Evolutionary conservation across 2,113 vertebrate genomes (phyloP), one percentile per base, ranked within the genome.

Genomic region (Okapia johnstoni): DNA sequence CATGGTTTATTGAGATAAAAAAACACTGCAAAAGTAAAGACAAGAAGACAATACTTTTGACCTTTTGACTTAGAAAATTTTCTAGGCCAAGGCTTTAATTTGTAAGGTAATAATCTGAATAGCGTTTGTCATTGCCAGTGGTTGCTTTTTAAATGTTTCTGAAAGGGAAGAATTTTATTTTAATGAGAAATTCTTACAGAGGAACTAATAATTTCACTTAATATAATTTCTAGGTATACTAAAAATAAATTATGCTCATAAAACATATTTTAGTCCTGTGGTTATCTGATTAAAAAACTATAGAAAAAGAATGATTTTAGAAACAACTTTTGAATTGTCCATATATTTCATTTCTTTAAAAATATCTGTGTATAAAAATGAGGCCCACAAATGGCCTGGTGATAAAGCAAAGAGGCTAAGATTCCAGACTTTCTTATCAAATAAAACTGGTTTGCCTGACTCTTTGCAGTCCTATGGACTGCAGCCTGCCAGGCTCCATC

Each of bases 211-310:
- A 96, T 88, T 97, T 52, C 13, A 54, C 85, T 63, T 54, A 66
- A 55, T 90, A 33, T 15, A 23, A 50, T 96, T 93, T 96, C 36
- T 93, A 83, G 19, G 95, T 80, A 88, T 88, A 85, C 43, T 76
- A 58, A 33, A 96, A 94, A 90, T 48, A 81, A 97, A 83, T 89
- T 92, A 79, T 87, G 10, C 21, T 66, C 6, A 26, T 7, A 52
- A 66, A 85, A 70, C 2, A 33, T 89, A 57, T 52, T 79, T 93
- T 76, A 84, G 12, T 14, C 23, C 3, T 89, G 3, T 93, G 5
- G 30, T 86, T 58, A 80, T 60, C 50, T 57, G 54, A 15, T 36
- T 85, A 80, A 81, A 88, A 87, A 52, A 88, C 30, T 90, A 26
- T 1, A 54, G 40, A 83, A 43, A 40, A 81, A 55, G 15, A 5